phyloP scores from a whole-genome alignment of 1,140 invertebrate genomes.

The Sesamia nonagrioides region DNA sequence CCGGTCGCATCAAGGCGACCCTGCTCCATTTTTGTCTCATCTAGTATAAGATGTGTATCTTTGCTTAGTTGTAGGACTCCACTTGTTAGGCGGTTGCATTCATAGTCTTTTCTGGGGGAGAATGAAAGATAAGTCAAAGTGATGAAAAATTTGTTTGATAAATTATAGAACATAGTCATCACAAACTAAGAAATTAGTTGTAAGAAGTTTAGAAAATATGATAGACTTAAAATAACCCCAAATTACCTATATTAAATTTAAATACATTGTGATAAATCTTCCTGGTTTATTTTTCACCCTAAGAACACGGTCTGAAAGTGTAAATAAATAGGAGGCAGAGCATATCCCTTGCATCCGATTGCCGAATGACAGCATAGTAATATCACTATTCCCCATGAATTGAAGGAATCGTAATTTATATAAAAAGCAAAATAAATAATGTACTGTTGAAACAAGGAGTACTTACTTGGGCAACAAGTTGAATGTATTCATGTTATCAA shows the following conservation, averaged over 20 bases:
- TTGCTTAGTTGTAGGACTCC: slow-evolving; percentile 94
- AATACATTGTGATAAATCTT: no score
- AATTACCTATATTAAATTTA: no score
- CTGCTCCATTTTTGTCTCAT: slow-evolving; percentile 94
- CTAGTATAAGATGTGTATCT: slow-evolving; percentile 94
- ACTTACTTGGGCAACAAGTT: slow-evolving; percentile 93
- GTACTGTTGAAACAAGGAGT: neutral
- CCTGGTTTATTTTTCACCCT: no score
- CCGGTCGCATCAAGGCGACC: slow-evolving; percentile 93
- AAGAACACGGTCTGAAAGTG: no score
- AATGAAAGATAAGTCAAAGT: neutral
- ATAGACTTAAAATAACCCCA: no score
- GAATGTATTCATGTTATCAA: slow-evolving; percentile 93
- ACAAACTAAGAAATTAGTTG: no score
- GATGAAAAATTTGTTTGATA: slow-evolving; percentile 57
- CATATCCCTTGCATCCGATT: no score
- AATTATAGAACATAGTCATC: neutral
- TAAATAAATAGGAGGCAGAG: no score
- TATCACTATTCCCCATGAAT: no score
- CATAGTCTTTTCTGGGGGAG: slow-evolving; percentile 92
- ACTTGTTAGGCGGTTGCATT: slow-evolving; percentile 93
- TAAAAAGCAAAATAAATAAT: neutral
- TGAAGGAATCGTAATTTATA: no score
- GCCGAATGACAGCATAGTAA: no score
- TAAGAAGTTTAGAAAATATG: no score